Evolutionary conservation across 2,113 vertebrate genomes (phyloP), one percentile per base, ranked within the genome.

Genomic region (Paralichthys olivaceus): DNA sequence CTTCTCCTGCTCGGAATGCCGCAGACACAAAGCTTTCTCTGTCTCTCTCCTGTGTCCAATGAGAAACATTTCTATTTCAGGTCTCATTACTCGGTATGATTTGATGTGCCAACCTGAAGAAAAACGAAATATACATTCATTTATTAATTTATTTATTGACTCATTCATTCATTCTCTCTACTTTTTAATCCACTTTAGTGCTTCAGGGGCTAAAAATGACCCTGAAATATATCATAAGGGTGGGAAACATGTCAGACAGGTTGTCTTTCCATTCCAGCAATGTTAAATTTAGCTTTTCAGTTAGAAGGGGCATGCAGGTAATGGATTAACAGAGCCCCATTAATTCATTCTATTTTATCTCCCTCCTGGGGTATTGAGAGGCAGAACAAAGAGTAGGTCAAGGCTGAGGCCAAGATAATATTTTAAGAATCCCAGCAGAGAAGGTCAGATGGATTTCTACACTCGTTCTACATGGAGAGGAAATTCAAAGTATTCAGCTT

Each of bases 311-410:
- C 58, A 32, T 45, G 26, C 17, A 59, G 78, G 60, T 72, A 81
- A 84, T 66, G 54, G 79, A 84, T 82, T 76, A 87, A 80, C 79
- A 71, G 57, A 56, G 61, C 62, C 67, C 56, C 70, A 72, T 84
- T 84, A 85, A 73, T 87, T 87, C 14, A 11, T 77, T 87, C 83
- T 69, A 68, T 84, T 80, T 89, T 59, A 80, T 88, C 65, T 57
- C 72, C n/a, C 69, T 62, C 69, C 58, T 72, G 63, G 67, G 84
- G 49, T 76, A 74, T 34, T 59, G 75, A 74, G 58, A 69, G 75
- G 47, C 72, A 80, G 84, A 71, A 87, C 75, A 79, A 83, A 79
- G 79, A 85, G 69, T 66, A 82, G 81, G 81, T 88, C 77, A 77
- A 68, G 51, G 74, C 53, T 73, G 29, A 72, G 63, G 69, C 73